Conservation (phyloP, 2,113 vertebrate species). For the Carassius auratus region DNA sequence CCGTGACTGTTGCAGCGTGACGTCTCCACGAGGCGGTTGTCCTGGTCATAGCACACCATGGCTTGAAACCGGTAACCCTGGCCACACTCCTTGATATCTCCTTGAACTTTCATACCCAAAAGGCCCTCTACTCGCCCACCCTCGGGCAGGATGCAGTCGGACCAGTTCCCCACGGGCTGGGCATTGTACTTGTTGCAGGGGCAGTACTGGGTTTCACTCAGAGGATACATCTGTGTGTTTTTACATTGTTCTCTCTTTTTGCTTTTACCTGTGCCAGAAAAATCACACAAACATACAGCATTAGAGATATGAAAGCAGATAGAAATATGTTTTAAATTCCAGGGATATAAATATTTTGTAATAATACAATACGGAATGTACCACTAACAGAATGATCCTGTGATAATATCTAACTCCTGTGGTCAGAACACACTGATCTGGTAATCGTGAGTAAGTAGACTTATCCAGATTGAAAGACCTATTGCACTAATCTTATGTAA, state of each 20-base stretch:
- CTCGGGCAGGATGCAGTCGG: slow-evolving; percentile 93
- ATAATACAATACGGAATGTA: background rate
- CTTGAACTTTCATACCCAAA: slow-evolving; percentile 88
- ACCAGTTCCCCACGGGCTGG: slow-evolving; percentile 96
- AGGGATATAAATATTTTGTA: background rate
- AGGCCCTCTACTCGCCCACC: slow-evolving; percentile 81
- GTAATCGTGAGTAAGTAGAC: slow-evolving; percentile 37
- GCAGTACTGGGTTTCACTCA: slow-evolving; percentile 94
- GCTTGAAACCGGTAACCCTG: slow-evolving; percentile 97
- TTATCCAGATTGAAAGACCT: slow-evolving; percentile 32
- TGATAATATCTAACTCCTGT: background rate
- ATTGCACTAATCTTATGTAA: slow-evolving; percentile 26
- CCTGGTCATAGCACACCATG: slow-evolving; percentile 96
- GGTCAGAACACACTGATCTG: slow-evolving; percentile 30
- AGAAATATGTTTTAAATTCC: background rate
- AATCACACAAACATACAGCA: slow-evolving; percentile 9
- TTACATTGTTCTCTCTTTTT: slow-evolving; percentile 95
- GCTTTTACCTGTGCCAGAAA: slow-evolving; percentile 84
- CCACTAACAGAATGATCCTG: background rate
- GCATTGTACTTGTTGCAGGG: slow-evolving; percentile 95
- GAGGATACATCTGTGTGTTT: slow-evolving; percentile 88
- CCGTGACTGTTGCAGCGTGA: slow-evolving; percentile 96
- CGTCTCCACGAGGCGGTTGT: slow-evolving; percentile 89
- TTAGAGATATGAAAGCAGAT: background rate
- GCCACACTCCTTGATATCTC: slow-evolving; percentile 92